Evolutionary conservation across 2,888 invertebrate species (phyloP), one percentile per base, ranked within the genome.

Genomic region (Danaus chrysippus): DNA sequence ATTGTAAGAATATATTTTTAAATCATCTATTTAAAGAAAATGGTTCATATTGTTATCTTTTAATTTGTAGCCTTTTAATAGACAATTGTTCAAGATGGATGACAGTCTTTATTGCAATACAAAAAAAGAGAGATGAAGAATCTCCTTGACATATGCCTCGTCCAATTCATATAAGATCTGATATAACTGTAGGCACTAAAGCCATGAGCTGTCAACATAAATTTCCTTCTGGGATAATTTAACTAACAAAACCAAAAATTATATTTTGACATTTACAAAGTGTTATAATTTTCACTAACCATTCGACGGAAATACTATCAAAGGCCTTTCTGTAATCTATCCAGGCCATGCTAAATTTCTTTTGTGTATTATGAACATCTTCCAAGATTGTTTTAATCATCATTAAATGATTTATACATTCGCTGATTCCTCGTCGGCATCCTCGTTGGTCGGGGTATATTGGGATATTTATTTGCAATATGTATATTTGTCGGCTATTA

Each of bases 1-100:
- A 56, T 59, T 70, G n/a, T n/a, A n/a, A 17, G 65, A 59, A 46
- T 67, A 67, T 8, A 66, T 10, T 55, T 70, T 69, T 2, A 70
- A n/a, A 12, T 70, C 68, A 12, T 65, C 69, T 65, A 69, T 68
- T n/a, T 70, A 69, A 46, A 69, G 15, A 10, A 68, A 46, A n/a
- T 67, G 67, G 44, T 68, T 67, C 9, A 70, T 63, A 3, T 42
- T 42, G 8, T 65, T 44, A 17, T 68, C 66, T 65, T 68, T 66
- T 9, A 12, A 19, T n/a, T n/a, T n/a, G n/a, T n/a, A n/a, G n/a
- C n/a, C n/a, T n/a, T n/a, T n/a, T n/a, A 57, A n/a, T n/a, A 56
- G 11, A 57, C 63, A 67, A n/a, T n/a, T n/a, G n/a, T n/a, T n/a
- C n/a, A n/a, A n/a, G n/a, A 69, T 55, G 17, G 54, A 54, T 8